Evolutionary conservation across 2,113 vertebrate genomes (phyloP).

Genomic region (Rousettus leschenaultii): DNA sequence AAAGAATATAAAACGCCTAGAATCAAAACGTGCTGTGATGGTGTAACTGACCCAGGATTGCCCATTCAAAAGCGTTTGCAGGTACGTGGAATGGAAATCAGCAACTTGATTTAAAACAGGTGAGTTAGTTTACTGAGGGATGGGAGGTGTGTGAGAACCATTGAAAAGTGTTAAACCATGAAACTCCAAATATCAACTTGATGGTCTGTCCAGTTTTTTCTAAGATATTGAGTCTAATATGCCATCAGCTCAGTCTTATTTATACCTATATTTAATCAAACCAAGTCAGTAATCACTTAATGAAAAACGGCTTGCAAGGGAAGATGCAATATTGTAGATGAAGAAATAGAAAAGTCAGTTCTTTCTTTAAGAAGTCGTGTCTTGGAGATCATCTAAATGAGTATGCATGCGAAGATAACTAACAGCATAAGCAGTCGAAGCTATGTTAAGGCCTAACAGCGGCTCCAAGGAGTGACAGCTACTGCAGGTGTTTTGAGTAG

Average conservation of each 20-base stretch:
- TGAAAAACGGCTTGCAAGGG: neutral
- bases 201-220: neutral
- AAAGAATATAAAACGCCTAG: neutral
- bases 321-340: neutral
- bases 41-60: neutral
- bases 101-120: neutral
- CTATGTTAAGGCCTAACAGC: neutral
- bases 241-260: neutral
- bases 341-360: neutral
- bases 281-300: neutral
- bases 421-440: rapidly evolving
- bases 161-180: neutral
- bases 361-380: neutral
- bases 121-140: neutral
- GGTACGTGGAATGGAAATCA: neutral
- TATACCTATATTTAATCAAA: neutral
- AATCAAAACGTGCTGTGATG: neutral
- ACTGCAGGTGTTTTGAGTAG: neutral
- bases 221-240: neutral
- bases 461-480: neutral
- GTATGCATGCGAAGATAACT: neutral
- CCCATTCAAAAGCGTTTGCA: neutral
- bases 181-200: neutral
- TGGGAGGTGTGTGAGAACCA: neutral
- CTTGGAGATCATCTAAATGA: neutral